phyloP scores from a whole-genome alignment of 2,797 vertebrate genomes.

The Mallotus villosus region DNA sequence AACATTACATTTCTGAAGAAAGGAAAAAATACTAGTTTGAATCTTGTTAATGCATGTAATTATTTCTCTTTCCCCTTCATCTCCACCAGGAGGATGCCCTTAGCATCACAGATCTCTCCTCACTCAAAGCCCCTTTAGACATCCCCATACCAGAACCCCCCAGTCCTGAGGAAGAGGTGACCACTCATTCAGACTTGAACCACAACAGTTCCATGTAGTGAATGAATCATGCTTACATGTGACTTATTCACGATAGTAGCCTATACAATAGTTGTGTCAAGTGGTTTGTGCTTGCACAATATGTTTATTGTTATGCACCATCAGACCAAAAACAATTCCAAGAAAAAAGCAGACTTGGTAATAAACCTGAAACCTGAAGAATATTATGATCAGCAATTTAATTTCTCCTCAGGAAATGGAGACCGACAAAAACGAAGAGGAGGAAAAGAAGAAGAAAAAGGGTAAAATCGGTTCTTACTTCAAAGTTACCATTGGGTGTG shows the following conservation, averaged over 20 bases:
- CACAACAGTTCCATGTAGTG: too few relatives aligned
- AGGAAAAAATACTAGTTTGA: neutral
- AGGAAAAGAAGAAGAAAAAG: constrained; percentile 83
- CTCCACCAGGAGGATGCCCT: constrained; percentile 74
- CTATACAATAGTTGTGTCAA: neutral
- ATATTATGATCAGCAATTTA: neutral
- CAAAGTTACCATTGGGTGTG: neutral
- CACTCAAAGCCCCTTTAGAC: constrained; percentile 80
- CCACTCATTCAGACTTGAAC: neutral
- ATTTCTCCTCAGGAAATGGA: constrained; percentile 80
- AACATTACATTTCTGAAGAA: neutral
- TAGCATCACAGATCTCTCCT: constrained; percentile 74
- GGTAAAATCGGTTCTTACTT: constrained; percentile 39
- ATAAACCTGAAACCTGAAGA: neutral
- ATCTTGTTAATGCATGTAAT: neutral
- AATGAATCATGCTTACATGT: too few relatives aligned
- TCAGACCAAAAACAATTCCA: too few relatives aligned
- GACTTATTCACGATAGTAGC: too few relatives aligned
- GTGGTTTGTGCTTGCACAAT: too few relatives aligned
- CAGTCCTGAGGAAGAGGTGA: constrained; percentile 83
- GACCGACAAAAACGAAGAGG: constrained; percentile 78
- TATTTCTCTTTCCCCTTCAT: too few relatives aligned
- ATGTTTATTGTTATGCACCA: too few relatives aligned
- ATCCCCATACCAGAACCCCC: constrained; percentile 92
- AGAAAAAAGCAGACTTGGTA: too few relatives aligned